A percentile compares a stretch with the other conserved stretches of the same genome.
phyloP scores from a whole-genome alignment of 2,888 invertebrate species.

The Pterostichus niger region DNA sequence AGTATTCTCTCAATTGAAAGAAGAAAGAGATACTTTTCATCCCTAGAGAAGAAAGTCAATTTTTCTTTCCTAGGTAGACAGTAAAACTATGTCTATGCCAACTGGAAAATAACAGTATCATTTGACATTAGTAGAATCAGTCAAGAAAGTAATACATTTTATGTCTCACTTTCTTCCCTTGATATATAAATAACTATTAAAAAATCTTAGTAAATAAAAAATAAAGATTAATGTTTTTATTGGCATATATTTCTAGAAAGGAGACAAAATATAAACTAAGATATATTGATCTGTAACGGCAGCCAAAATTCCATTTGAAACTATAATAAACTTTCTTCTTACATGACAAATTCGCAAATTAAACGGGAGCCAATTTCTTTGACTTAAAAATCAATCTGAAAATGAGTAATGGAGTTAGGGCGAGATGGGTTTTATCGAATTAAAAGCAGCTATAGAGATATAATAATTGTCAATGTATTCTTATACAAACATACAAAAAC shows the following conservation, averaged over 20 bases:
- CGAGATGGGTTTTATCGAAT: not conserved
- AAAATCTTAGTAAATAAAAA: not conserved
- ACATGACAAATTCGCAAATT: too few species aligned
- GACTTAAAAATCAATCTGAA: not conserved
- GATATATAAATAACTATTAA: too few species aligned
- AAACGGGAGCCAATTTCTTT: too few species aligned
- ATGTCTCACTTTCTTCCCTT: too few species aligned
- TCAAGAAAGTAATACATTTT: too few species aligned
- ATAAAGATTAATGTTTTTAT: conserved; percentile 4
- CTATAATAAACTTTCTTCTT: not conserved
- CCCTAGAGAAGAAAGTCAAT: too few species aligned
- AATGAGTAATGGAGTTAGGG: not conserved
- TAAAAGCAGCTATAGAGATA: conserved; percentile 17
- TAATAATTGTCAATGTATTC: conserved; percentile 64
- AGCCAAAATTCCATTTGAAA: not conserved
- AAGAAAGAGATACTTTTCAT: too few species aligned
- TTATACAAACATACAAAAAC: conserved; percentile 66
- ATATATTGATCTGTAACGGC: not conserved
- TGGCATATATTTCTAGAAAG: conserved; percentile 1
- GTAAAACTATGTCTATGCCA: too few species aligned
- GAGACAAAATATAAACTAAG: not conserved
- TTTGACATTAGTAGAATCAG: too few species aligned
- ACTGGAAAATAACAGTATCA: too few species aligned
- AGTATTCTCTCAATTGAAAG: too few species aligned
- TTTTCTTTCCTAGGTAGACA: too few species aligned